These are phyloP conservation scores for Platycnemis pennipes DNA, from an alignment of 2,888 invertebrate species.

Conservation along the genomic window DNA sequence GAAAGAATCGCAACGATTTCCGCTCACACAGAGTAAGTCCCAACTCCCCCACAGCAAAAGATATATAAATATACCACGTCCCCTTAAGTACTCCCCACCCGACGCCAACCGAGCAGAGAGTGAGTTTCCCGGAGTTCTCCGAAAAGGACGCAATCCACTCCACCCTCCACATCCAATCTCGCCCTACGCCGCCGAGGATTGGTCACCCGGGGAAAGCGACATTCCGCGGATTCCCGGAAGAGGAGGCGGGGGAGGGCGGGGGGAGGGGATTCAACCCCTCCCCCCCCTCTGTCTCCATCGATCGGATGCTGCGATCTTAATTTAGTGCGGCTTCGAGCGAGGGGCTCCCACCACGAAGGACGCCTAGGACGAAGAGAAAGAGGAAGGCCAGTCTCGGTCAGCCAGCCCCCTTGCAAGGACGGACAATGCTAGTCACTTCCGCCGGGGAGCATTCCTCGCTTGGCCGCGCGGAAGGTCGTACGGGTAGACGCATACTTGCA, in stretches of 20 bases:
- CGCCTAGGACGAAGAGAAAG: not conserved
- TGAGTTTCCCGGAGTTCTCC: not conserved
- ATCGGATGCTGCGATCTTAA: slow-evolving; percentile 1
- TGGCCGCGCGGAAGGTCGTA: not conserved
- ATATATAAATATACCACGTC: not conserved
- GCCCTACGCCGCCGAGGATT: not conserved
- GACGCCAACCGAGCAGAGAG: not conserved
- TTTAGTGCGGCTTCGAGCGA: not conserved
- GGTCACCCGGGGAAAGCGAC: slow-evolving; percentile 14
- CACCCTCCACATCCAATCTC: no score
- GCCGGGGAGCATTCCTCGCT: not conserved
- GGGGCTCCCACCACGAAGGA: not conserved
- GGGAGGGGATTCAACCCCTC: no score
- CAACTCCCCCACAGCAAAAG: not conserved
- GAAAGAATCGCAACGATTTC: not conserved
- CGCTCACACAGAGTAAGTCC: not conserved
- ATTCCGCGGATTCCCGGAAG: not conserved
- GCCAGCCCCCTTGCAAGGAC: not conserved
- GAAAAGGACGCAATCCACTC: not conserved
- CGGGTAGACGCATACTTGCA: no score
- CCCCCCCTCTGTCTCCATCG: not conserved
- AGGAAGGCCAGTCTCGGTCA: not conserved
- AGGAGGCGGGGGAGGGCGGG: not conserved
- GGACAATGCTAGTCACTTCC: not conserved
- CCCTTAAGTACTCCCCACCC: not conserved